phyloP scores from a whole-genome alignment of 2,888 invertebrate species.

The Acrobasis suavella region DNA sequence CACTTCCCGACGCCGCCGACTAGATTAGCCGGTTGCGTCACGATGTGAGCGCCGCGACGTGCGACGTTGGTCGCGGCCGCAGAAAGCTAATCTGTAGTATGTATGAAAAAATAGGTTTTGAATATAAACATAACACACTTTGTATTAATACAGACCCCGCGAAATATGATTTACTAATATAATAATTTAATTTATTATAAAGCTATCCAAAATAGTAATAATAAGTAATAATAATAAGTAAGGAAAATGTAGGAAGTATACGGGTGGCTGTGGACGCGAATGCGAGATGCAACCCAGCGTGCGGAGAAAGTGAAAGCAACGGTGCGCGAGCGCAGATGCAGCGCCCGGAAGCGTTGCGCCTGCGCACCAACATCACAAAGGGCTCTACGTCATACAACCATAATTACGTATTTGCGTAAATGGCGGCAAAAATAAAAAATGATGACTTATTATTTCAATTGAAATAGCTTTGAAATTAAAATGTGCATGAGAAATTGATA shows the following conservation, averaged over 20 bases:
- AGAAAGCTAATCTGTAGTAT: constrained; percentile 52
- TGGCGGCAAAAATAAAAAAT: constrained; percentile 18
- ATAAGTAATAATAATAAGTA: no score
- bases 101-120: constrained; percentile 24
- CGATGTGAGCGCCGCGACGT: constrained; percentile 59
- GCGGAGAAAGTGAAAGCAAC: constrained; percentile 80
- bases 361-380: constrained; percentile 61
- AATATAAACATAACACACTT: background rate
- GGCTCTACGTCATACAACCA: constrained; percentile 50
- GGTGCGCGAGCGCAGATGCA: constrained; percentile 72
- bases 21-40: constrained; percentile 82
- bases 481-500: background rate
- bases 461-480: background rate
- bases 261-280: constrained; percentile 50
- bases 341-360: constrained; percentile 73
- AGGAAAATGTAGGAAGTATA: constrained; percentile 65
- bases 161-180: background rate
- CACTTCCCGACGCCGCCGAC: constrained; percentile 81
- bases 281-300: constrained; percentile 60
- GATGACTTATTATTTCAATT: background rate
- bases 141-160: constrained; percentile 3
- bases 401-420: constrained; percentile 26
- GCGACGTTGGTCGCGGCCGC: constrained; percentile 51
- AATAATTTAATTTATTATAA: background rate
- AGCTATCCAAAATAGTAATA: constrained; percentile 57